Base-by-base conservation (phyloP, 2,113 vertebrate genomes). In the Triplophysa rosa region DNA sequence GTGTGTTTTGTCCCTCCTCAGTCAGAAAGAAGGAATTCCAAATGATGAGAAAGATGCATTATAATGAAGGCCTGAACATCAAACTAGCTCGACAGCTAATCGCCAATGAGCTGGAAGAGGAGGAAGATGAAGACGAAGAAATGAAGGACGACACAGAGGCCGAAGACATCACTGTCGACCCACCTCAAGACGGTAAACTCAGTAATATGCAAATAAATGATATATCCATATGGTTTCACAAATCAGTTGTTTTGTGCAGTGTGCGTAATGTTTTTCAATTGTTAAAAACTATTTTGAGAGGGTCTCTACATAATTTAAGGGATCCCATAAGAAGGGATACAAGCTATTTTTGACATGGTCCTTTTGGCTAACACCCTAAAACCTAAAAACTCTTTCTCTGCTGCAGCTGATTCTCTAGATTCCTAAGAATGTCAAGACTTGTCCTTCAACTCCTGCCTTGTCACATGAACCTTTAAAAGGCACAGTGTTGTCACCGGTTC, bases 21-120 rank as follows among this genome's bases (percentile, higher is more conserved):
- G 96, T 95, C 88, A 98, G 97, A 85, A 98, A 94, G 90, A 93
- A 93, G 61, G 94, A 97, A 85, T 99, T 99, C 88, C 94, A 97
- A 90, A 98, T 97, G 96, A 97, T 96, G 94, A 95, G 98, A 83
- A 99, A 98, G 86, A 95, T 96, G 93, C 98, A 99, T 83, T 99
- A 98, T 87, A 98, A 99, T 6, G 98, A 99, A 90, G 98, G 93
- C 72, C 89, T 97, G 81, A 98, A 98, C 91, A 99, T 99, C 87
- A 97, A 96, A 86, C 87, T 98, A 84, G 98, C 96, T 78, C 94
- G 96, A 52, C 95, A 99, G 63, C 93, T 99, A 84, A 97, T 99
- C 67, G 97, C 94, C 82, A 97, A 93, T 71, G 98, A 99, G 69
- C 92, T 97, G 1, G 92, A 92, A 4, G 93, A 95, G 0, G 94